These are phyloP conservation scores for Drosophila sechellia DNA, from an alignment of 1,140 invertebrate genomes.

Conservation along the genomic window DNA sequence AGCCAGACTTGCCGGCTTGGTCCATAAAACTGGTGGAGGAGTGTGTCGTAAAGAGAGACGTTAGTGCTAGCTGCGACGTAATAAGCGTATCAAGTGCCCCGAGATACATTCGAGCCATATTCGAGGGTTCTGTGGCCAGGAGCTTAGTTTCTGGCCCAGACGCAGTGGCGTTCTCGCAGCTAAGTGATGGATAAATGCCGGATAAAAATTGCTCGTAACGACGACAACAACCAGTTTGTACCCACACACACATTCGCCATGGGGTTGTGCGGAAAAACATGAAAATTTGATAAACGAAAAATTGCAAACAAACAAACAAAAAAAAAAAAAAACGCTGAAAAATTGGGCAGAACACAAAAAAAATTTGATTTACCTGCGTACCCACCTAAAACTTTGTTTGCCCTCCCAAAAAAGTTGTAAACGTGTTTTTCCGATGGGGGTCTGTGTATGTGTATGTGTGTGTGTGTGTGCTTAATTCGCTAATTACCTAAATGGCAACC, in stretches of 20 bases:
- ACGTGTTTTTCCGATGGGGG: conserved; percentile 24
- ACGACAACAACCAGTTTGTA: conserved; percentile 46
- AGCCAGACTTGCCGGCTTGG: conserved; percentile 40
- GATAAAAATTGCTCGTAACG: conserved; percentile 80
- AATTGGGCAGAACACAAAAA: conserved; percentile 31
- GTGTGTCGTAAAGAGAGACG: conserved; percentile 74
- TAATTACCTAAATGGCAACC: conserved; percentile 74
- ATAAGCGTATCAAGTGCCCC: conserved; percentile 80
- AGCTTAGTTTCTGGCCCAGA: conserved; percentile 54
- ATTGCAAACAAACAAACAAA: conserved; percentile 56
- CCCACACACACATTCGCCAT: conserved; percentile 2
- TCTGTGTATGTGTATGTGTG: no score
- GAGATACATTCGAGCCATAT: conserved; percentile 32
- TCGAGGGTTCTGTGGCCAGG: conserved; percentile 27
- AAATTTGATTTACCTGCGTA: conserved; percentile 59
- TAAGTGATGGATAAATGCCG: conserved; percentile 81
- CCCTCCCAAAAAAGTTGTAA: conserved; percentile 30
- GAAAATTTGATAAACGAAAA: conserved; percentile 81
- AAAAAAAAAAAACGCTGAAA: conserved; percentile 38
- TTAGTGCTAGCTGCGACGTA: conserved; percentile 66
- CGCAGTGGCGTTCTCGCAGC: conserved; percentile 55
- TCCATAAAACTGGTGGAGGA: conserved; percentile 59
- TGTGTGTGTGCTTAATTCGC: conserved; percentile 64
- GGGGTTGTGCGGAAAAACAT: conserved; percentile 51
- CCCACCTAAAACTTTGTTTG: conserved; percentile 22